Percentiles rank a stretch among this genome's conserved stretches.
Evolutionary conservation across 2,113 vertebrate species (phyloP).

Genomic region (Chaetops frenatus): DNA sequence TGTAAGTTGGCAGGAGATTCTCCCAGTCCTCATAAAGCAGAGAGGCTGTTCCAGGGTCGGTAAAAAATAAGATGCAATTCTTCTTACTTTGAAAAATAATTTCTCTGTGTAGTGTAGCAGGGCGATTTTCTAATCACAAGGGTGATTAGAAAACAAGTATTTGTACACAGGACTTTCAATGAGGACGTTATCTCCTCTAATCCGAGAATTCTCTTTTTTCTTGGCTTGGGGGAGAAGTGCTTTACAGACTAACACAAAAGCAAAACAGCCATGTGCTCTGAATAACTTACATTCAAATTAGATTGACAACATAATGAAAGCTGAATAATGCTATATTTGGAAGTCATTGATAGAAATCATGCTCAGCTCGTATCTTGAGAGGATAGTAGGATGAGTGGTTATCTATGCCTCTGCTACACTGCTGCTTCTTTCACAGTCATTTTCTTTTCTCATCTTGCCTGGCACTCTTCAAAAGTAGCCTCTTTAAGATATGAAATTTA

Average conservation of each 20-base stretch:
- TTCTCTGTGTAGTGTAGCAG: not conserved
- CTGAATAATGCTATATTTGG: constrained; percentile 46
- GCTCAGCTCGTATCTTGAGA: not conserved
- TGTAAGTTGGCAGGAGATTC: not conserved
- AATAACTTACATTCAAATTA: constrained; percentile 48
- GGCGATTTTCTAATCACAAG: not conserved
- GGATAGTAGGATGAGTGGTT: constrained; percentile 46
- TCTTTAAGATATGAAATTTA: constrained; percentile 37
- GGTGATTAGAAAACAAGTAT: constrained; percentile 10
- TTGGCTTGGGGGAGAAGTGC: rapidly evolving
- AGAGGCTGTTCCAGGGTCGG: not conserved
- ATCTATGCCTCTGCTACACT: constrained; percentile 35
- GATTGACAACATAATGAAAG: constrained; percentile 53
- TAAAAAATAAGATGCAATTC: not conserved
- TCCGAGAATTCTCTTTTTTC: not conserved
- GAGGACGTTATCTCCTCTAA: not conserved
- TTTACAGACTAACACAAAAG: constrained; percentile 40
- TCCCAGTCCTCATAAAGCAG: not conserved
- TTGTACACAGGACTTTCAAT: not conserved
- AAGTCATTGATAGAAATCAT: constrained; percentile 53
- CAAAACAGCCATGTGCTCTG: not conserved
- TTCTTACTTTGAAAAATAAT: not conserved
- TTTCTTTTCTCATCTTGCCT: constrained; percentile 44
- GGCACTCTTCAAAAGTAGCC: constrained; percentile 37
- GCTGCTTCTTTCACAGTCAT: constrained; percentile 22